Conservation (phyloP, 2,797 vertebrate genomes). For the Simalia tracyae region DNA sequence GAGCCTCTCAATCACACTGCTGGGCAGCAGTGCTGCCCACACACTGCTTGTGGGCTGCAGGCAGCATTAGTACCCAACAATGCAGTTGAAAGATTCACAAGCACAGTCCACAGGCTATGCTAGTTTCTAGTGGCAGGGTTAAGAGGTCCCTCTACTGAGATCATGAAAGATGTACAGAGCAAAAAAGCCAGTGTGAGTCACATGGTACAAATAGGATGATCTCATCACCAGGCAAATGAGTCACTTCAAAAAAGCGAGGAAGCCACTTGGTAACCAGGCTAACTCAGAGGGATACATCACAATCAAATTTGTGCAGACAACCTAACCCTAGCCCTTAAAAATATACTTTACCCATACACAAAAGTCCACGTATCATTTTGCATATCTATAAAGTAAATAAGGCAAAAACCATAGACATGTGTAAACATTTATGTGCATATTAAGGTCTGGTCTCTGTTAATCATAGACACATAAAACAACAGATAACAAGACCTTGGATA, state of each 20-base stretch:
- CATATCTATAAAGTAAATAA: not conserved
- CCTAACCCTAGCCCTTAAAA: not conserved
- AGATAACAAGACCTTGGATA: not conserved
- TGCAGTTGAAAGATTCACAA: not conserved
- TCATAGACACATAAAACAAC: not conserved
- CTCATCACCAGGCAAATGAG: not conserved
- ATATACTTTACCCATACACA: not conserved
- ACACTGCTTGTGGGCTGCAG: not conserved
- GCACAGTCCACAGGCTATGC: not conserved
- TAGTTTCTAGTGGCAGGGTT: not conserved
- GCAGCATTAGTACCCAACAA: not conserved
- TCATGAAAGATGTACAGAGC: not conserved
- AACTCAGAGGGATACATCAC: not conserved
- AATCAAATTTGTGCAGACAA: not conserved
- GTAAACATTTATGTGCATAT: not conserved
- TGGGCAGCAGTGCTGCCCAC: not conserved
- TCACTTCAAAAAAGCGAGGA: not conserved
- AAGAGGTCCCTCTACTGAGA: not conserved
- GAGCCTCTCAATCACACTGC: not conserved
- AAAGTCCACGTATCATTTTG: not conserved
- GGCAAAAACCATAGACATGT: not conserved
- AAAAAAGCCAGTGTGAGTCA: not conserved
- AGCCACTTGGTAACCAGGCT: not conserved
- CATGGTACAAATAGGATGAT: not conserved
- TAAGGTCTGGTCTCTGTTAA: not conserved